A percentile compares a stretch with the other conserved stretches of the same genome.
Conservation (phyloP, 2,797 vertebrate species). For the Crocidura indochinensis region DNA sequence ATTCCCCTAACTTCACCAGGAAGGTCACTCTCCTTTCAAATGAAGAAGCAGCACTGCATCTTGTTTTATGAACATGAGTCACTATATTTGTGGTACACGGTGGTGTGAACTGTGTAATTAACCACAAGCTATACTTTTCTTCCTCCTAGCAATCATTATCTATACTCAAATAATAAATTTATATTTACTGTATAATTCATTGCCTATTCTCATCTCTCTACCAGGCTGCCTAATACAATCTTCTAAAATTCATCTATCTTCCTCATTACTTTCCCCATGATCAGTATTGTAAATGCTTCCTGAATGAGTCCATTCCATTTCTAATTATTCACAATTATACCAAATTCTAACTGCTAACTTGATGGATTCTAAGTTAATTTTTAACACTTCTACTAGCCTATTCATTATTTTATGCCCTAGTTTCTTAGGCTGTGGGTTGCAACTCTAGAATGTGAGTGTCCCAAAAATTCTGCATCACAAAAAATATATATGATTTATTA, state of each 20-base stretch:
- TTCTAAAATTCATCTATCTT: constrained; percentile 4
- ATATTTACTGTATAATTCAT: constrained; percentile 1
- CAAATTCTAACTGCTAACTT: constrained; percentile 3
- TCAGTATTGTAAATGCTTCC: not conserved
- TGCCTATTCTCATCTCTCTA: not conserved
- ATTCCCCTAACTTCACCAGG: not conserved
- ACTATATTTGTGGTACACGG: too few relatives aligned
- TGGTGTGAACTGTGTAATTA: too few relatives aligned
- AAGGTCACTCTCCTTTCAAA: not conserved
- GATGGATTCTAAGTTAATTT: not conserved
- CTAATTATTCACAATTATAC: constrained; percentile 42
- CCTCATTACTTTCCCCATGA: constrained; percentile 31
- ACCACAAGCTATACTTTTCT: not conserved
- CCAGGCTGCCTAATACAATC: not conserved
- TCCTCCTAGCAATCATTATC: constrained; percentile 19
- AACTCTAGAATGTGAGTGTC: too few relatives aligned
- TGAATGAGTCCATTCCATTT: not conserved
- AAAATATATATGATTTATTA: too few relatives aligned
- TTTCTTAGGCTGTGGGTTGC: too few relatives aligned
- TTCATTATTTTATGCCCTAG: not conserved
- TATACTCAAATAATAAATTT: not conserved
- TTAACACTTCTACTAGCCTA: not conserved
- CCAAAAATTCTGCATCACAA: too few relatives aligned
- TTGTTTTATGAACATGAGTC: too few relatives aligned
- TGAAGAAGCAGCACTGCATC: too few relatives aligned